Percentiles rank a stretch among this genome's conserved stretches.
These are phyloP conservation scores for Megalops atlanticus DNA, from an alignment of 2,113 vertebrate species.

Conservation along the genomic window DNA sequence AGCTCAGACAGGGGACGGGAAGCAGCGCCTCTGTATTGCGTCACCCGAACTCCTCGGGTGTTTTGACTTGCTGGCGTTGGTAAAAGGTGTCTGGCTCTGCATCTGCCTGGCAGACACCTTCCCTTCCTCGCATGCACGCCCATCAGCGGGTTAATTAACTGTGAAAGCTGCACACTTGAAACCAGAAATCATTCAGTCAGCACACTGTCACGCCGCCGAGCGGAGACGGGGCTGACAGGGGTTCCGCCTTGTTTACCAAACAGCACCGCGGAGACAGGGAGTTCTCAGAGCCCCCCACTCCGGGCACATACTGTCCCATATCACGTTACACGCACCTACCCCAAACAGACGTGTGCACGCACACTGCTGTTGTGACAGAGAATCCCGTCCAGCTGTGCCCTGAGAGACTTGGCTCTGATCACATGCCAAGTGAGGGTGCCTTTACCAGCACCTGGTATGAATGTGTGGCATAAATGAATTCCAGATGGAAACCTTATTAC, in stretches of 20 bases:
- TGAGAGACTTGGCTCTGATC: not conserved
- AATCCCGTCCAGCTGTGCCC: not conserved
- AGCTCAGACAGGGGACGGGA: not conserved
- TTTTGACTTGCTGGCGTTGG: slow-evolving; percentile 56
- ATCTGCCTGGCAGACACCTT: slow-evolving; percentile 45
- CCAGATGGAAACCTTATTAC: too few relatives aligned
- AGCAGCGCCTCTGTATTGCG: slow-evolving; percentile 13
- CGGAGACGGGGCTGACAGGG: slow-evolving; percentile 60
- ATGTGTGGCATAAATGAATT: too few relatives aligned
- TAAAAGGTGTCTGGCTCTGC: slow-evolving; percentile 48
- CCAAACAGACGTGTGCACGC: not conserved
- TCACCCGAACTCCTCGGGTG: slow-evolving; percentile 43
- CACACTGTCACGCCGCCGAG: slow-evolving; percentile 62
- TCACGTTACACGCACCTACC: slow-evolving; percentile 2
- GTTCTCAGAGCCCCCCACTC: slow-evolving; percentile 7
- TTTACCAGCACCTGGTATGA: not conserved
- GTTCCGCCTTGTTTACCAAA: slow-evolving; percentile 70
- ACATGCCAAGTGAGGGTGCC: not conserved
- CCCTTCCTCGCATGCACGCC: slow-evolving; percentile 53
- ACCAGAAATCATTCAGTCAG: slow-evolving; percentile 75
- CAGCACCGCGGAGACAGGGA: slow-evolving; percentile 41
- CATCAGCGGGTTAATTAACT: slow-evolving; percentile 74
- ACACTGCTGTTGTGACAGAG: not conserved
- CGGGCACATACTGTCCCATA: not conserved
- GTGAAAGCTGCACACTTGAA: slow-evolving; percentile 73